Base-by-base conservation (phyloP, 2,888 invertebrate genomes). In the Agrenia bidenticulata region DNA sequence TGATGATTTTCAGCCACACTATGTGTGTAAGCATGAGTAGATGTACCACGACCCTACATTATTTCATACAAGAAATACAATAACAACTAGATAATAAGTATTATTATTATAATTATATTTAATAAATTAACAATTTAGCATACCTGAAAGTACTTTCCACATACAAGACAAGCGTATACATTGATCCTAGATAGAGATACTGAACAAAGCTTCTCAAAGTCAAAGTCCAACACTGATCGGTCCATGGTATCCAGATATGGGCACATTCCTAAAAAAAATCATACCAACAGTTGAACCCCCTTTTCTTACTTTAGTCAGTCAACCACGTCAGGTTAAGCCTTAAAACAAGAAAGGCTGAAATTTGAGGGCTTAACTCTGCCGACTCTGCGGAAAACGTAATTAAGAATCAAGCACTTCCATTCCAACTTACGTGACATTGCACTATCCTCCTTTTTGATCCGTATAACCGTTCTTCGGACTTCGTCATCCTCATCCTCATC, bases 191-290 rank as follows among this genome's bases (percentile, higher is more conserved):
- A 98, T 69, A 99, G 81, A 0, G 98, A 98, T 41, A 99, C 91
- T 0, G 98, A 98, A 80, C 99, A 99, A 24, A 99, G 81, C 80
- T 99, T 99, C 81, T 99, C 99, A 83, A 99, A 99, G 82, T 99
- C 99, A 83, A 99, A 99, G 82, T 99, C 99, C 68, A 99, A 81
- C 68, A 96, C 88, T 77, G 94, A 93, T 60, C 99, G 85, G 81
- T 99, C 97, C 68, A 99, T 99, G 0, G 98, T 98, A 78, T 99
- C 99, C 77, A 99, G 82, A 79, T 99, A 99, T 0, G 99, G 99
- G 78, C 99, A 99, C 51, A 91, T 84, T 62, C 89, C 76, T 9
- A 41, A 19, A 23, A 41, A 17, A 51, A 37, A 55, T 27, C 41
- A 50, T n/a, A n/a, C n/a, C n/a, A n/a, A n/a, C n/a, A 7, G 4